Conservation (phyloP, 2,113 vertebrate genomes). For the Gallinago undulata region DNA sequence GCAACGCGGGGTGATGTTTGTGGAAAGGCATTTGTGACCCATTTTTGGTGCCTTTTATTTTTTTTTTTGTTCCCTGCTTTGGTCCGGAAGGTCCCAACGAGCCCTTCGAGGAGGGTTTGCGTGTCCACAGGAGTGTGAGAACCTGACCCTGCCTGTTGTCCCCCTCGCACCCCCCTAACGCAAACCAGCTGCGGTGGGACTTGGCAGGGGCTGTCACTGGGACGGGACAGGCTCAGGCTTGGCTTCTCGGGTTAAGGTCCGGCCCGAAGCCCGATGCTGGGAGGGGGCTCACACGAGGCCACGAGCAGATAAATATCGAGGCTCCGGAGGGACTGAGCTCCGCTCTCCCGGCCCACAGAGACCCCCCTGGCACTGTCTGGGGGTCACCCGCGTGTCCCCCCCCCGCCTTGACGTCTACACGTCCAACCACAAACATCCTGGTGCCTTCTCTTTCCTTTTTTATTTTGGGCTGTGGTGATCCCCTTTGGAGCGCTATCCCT, state of each 20-base stretch:
- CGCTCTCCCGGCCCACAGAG: background rate
- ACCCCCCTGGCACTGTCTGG: background rate
- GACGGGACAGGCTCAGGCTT: background rate
- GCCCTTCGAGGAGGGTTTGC: background rate
- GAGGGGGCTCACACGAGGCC: background rate
- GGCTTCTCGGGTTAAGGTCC: background rate
- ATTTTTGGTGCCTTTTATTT: background rate
- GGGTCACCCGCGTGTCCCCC: background rate
- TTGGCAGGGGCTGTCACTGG: background rate
- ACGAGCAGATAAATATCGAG: background rate
- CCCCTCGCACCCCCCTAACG: background rate
- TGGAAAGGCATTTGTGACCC: background rate
- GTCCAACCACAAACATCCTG: background rate
- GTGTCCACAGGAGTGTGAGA: background rate
- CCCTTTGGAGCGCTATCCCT: background rate
- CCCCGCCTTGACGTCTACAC: accelerated
- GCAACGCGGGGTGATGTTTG: accelerated
- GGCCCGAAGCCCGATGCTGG: background rate
- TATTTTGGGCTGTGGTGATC: background rate
- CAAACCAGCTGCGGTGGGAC: background rate
- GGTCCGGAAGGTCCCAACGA: accelerated
- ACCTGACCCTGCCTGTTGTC: background rate
- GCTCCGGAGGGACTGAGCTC: background rate
- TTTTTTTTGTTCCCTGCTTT: background rate
- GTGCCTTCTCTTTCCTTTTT: background rate